Evolutionary conservation across 2,797 vertebrate genomes (phyloP), one percentile per base, ranked within the genome.

Genomic region (Apogon hyalosoma): DNA sequence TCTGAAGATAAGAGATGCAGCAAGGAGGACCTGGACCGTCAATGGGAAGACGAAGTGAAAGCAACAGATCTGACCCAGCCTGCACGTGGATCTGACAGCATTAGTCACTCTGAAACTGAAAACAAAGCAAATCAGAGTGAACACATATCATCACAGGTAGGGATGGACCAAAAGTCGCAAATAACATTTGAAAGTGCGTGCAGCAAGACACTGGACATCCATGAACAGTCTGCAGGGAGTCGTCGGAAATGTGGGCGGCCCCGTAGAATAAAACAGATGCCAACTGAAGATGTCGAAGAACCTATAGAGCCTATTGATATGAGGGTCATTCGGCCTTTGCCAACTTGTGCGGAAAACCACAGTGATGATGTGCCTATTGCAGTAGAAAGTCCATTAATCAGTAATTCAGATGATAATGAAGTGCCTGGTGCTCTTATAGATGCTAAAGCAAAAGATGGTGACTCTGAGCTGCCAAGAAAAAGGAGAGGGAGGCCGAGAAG

Each of bases 401-500:
- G 42, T 46, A 54, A 38, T 36, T 49, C 4, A 14, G 31, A 69
- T 63, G 52, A 57, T 10, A 59, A 63, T 45, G 73, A 82, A 21
- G 42, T 24, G 6, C 16, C 73, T 3, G 43, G 9, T 59, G 16
- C 46, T 56, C 49, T 28, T 28, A 38, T 6, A 51, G 69, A 62
- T 46, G 50, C 43, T 11, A 56, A 60, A 42, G 40, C 15, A 46
- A 67, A 68, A 45, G 63, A 62, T 0, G 3, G 3, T 24, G 59
- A 11, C 5, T 15, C 56, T 39, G 46, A 60, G 33, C 2, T 28
- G 53, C 43, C 45, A 18, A 89, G 68, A 71, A 77, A 47, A 75
- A 85, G 16, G 78, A 79, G 83, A 72, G 83, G 80, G 38, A 77
- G 82, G 55, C 83, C 85, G 6, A 90, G 19, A 52, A 88, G 75